Base-by-base conservation (phyloP, 1,140 invertebrate species). In the Trichogramma pretiosum region DNA sequence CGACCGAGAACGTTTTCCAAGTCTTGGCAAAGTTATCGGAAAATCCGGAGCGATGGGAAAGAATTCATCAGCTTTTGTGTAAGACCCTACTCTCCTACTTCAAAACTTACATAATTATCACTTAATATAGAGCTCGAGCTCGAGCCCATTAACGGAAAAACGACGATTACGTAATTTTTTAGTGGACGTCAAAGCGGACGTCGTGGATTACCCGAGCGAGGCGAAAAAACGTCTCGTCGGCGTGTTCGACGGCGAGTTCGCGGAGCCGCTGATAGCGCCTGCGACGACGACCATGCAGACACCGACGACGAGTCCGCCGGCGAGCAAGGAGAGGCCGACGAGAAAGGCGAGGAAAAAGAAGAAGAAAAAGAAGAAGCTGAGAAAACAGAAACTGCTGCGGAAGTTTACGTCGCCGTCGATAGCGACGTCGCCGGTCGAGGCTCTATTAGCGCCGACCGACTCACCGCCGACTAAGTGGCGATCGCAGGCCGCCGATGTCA, bases 41-140 rank as follows among this genome's bases (percentile, higher is more conserved):
- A 46, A 52, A 64, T 56, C 59, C 59, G 34, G 40, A 52, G 17
- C 52, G 47, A 50, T 63, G 57, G 59, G 52, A 62, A 26, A 58
- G 52, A n/a, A 49, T 58, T 22, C 60, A 62, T 48, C 56, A 60
- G 49, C 42, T 66, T 35, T 52, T 67, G 18, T 46, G 67, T 69
- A 57, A 67, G 67, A n/a, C n/a, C n/a, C n/a, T n/a, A n/a, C n/a
- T n/a, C 14, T 33, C 46, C 40, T 60, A 55, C 40, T 32, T 36
- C 35, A 38, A 44, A 28, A 47, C 22, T 17, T 36, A 49, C 42
- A 22, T 48, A 44, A n/a, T n/a, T n/a, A 18, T n/a, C 32, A 14
- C 17, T 21, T 5, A 19, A 18, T 7, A 4, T 14, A 32, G 32
- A 18, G 8, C 24, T 16, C 17, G n/a, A 26, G 14, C 14, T 30